These are phyloP conservation scores for Melierax canorus DNA, from an alignment of 2,113 vertebrate genomes.

Conservation along the genomic window DNA sequence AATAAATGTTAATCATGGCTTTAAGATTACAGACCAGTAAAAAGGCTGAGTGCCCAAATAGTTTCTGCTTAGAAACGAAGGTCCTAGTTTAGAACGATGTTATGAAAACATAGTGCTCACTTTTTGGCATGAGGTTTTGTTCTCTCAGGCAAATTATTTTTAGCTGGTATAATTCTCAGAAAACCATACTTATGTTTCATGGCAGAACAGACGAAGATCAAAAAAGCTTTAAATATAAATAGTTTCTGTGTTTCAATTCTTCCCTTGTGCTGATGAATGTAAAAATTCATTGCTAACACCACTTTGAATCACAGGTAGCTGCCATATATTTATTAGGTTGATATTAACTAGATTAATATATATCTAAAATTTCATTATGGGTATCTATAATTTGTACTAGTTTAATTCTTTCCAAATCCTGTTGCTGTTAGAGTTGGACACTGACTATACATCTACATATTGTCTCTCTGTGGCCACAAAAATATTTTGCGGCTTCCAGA, in stretches of 20 bases:
- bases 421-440: neutral
- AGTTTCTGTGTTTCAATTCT: neutral
- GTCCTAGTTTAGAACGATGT: neutral
- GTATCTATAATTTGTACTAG: neutral
- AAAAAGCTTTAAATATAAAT: neutral
- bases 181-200: neutral
- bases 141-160: neutral
- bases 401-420: neutral
- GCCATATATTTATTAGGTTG: neutral
- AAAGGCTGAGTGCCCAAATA: neutral
- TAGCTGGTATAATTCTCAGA: neutral
- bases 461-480: neutral
- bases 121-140: neutral
- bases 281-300: neutral
- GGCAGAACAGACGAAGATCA: neutral
- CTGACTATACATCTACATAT: neutral
- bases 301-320: neutral
- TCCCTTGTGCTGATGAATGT: neutral
- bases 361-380: neutral
- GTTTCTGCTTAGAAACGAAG: neutral
- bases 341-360: neutral
- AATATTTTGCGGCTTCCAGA: neutral
- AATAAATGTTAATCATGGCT: neutral
- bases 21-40: neutral
- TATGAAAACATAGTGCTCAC: neutral